These are phyloP conservation scores for Acleris sparsana DNA, from an alignment of 2,888 invertebrate genomes.

Conservation along the genomic window DNA sequence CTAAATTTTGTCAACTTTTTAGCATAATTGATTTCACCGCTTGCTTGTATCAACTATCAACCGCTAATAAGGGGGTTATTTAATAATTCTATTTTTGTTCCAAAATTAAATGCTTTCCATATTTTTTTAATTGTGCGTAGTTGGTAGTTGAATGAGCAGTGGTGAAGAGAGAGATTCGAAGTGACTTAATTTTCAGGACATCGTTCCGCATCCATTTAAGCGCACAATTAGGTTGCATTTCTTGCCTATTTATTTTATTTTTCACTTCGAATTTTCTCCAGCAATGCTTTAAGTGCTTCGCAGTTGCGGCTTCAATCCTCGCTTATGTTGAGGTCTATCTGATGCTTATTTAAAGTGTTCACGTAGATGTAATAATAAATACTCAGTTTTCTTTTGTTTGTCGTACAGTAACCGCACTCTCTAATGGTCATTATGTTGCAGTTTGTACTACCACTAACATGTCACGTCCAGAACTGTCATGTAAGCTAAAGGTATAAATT, in stretches of 20 bases:
- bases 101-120: slow-evolving; percentile 48
- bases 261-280: slow-evolving; percentile 70
- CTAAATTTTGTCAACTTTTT: slow-evolving; percentile 61
- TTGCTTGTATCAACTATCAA: slow-evolving; percentile 78
- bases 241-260: slow-evolving; percentile 41
- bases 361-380: slow-evolving; percentile 79
- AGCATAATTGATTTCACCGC: slow-evolving; percentile 62
- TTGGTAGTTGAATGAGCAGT: slow-evolving; percentile 79
- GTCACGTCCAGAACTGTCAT: slow-evolving; percentile 84
- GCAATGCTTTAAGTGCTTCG: slow-evolving; percentile 76
- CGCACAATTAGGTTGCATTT: too few species aligned
- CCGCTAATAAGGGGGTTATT: slow-evolving; percentile 68
- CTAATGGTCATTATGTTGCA: slow-evolving; percentile 84
- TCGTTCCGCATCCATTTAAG: slow-evolving; percentile 1
- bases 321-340: slow-evolving; percentile 80
- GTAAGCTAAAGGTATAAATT: slow-evolving; percentile 83
- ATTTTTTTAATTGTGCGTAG: slow-evolving; percentile 62
- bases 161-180: slow-evolving; percentile 73
- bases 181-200: slow-evolving; percentile 44
- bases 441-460: slow-evolving; percentile 84
- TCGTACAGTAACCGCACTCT: slow-evolving; percentile 83
- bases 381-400: slow-evolving; percentile 82
- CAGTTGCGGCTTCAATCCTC: slow-evolving; percentile 79
- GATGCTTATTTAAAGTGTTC: slow-evolving; percentile 79
- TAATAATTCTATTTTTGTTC: slow-evolving; percentile 55